Evolutionary conservation across 2,888 invertebrate genomes (phyloP).

Genomic region (Leptinotarsa rubiginosa): DNA sequence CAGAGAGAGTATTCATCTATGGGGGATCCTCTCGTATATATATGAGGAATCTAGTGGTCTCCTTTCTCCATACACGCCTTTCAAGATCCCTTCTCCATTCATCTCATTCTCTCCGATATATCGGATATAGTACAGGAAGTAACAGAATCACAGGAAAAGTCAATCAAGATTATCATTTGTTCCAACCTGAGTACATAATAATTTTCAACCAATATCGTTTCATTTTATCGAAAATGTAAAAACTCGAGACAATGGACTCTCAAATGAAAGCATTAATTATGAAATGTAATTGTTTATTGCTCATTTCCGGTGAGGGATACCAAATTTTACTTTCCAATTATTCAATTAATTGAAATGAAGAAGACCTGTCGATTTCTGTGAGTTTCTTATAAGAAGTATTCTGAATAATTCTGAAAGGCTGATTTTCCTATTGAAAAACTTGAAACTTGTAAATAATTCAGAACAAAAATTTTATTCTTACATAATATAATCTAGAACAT

Average conservation of each 20-base stretch:
- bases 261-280: neutral
- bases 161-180: neutral
- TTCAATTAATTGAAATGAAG: too few species aligned
- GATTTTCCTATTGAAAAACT: too few species aligned
- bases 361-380: too few species aligned
- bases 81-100: conserved; percentile 30
- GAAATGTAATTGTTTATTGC: too few species aligned
- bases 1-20: conserved; percentile 54
- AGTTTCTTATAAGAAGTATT: too few species aligned
- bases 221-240: neutral
- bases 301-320: too few species aligned
- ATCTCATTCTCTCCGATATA: conserved; percentile 26
- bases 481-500: too few species aligned
- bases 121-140: conserved; percentile 13
- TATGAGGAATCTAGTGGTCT: conserved; percentile 59
- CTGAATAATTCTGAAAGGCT: too few species aligned
- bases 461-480: too few species aligned
- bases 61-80: conserved; percentile 60
- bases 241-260: neutral
- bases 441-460: too few species aligned
- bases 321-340: too few species aligned
- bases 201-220: neutral
- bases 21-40: conserved; percentile 56
- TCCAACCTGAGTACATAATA: neutral
- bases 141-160: conserved; percentile 1